phyloP scores from a whole-genome alignment of 2,888 invertebrate genomes.

The Frankliniella intonsa region DNA sequence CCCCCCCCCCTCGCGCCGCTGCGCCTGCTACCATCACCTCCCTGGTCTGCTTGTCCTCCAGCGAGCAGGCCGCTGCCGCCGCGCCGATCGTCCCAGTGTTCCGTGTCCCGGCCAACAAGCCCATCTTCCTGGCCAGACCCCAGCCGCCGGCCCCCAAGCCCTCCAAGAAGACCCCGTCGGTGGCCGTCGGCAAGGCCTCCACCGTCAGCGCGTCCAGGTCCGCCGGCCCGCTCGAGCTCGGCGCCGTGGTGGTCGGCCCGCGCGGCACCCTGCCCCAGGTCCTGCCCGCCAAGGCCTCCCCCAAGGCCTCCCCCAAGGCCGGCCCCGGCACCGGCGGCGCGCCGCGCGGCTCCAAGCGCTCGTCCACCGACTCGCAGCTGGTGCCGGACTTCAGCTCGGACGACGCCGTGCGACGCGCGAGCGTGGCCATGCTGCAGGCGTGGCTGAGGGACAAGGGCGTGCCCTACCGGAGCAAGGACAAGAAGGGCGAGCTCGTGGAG shows the following conservation, averaged over 20 bases:
- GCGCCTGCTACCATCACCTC: too few relatives aligned
- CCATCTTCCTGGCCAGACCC: background rate
- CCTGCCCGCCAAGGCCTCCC: background rate
- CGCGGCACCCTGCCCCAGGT: too few relatives aligned
- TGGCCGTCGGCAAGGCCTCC: background rate
- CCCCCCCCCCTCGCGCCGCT: too few relatives aligned
- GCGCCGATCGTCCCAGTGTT: background rate
- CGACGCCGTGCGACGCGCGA: background rate
- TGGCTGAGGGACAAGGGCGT: background rate
- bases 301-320: background rate
- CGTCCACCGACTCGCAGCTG: background rate
- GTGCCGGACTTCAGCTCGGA: background rate
- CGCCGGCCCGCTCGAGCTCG: background rate
- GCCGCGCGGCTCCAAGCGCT: background rate
- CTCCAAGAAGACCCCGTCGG: background rate
- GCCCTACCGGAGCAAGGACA: constrained; percentile 9
- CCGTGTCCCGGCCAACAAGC: background rate
- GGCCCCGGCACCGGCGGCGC: background rate
- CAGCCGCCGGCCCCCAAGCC: background rate
- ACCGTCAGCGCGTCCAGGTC: background rate
- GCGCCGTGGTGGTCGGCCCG: background rate
- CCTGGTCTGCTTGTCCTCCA: background rate
- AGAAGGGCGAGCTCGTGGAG: constrained; percentile 1
- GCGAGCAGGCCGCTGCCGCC: background rate
- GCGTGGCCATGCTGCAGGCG: background rate